Base-by-base conservation (phyloP, 1,140 invertebrate species). In the Drosophila tropicalis region DNA sequence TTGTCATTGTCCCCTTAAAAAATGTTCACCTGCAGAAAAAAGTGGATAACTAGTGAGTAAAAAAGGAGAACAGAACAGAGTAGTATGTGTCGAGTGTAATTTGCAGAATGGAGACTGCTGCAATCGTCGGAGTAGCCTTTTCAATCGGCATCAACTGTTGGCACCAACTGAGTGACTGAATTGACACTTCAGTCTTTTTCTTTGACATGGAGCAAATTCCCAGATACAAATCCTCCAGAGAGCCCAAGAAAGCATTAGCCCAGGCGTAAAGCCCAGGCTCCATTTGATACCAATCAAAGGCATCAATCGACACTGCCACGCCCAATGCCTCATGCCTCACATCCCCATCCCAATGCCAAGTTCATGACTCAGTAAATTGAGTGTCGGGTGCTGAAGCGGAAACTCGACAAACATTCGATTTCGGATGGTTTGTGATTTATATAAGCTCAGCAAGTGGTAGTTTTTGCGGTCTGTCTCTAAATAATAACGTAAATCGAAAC, bases 271-370 rank as follows among this genome's bases (percentile, higher is more conserved):
- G 34, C 32, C 39, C 41, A 12, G 32, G 65, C 69, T 68, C 47
- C 41, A 66, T 79, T 72, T 71, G 76, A 76, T 79, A 72, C 72
- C 73, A 76, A 79, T 79, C 76, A 79, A 76, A 67, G 62, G 57
- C 62, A 72, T 76, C 76, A 68, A 69, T 76, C 73, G 65, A 63
- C 69, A 68, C 34, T 17, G 51, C 25, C 34, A 62, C 41, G 25
- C 51, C 41, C 55, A 25, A 13, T 36, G 25, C 10, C 17, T 19
- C 39, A 29, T 19, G 32, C 19, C 63, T 36, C 47, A 5, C 32
- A 36, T 19, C 58, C 39, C 13, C 15, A 66, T 22, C 6, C 58
- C 29, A 58, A 40, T 36, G 47, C 68, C 62, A 62, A 64, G 32
- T 64, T 67, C 64, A 69, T 67, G 72, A 34, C 63, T 54, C 73